phyloP scores from a whole-genome alignment of 2,797 vertebrate genomes.

The Onychomys leucogaster region DNA sequence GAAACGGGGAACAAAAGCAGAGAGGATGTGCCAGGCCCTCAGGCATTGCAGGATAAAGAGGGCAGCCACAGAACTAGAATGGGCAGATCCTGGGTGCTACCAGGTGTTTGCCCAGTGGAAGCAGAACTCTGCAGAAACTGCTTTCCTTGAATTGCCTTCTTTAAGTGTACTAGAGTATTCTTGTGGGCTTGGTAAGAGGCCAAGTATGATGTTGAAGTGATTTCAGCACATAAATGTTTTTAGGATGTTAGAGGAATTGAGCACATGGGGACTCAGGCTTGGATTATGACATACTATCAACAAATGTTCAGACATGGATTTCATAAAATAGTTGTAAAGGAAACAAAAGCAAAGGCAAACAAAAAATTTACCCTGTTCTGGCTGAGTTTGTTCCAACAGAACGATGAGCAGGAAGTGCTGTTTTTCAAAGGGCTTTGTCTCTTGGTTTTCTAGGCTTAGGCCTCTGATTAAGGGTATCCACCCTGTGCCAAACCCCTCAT shows the following conservation, averaged over 20 bases:
- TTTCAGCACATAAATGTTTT: conserved; percentile 58
- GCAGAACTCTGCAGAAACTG: conserved; percentile 8
- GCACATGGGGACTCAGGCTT: conserved; percentile 34
- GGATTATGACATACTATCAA: conserved; percentile 66
- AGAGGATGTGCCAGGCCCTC: conserved; percentile 4
- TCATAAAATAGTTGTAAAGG: conserved; percentile 64
- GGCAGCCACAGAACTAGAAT: conserved; percentile 71
- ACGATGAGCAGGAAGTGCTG: not conserved
- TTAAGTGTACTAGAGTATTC: conserved; percentile 54
- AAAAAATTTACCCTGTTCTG: conserved; percentile 47
- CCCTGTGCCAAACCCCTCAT: conserved; percentile 7
- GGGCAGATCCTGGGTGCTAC: not conserved
- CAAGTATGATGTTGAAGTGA: conserved; percentile 30
- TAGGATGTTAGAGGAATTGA: conserved; percentile 61
- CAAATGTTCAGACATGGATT: conserved; percentile 44
- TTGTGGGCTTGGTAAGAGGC: conserved; percentile 53
- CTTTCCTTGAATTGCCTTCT: conserved; percentile 7
- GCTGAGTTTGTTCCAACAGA: conserved; percentile 59
- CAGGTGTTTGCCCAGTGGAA: conserved; percentile 49
- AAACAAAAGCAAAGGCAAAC: not conserved
- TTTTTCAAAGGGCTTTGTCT: conserved; percentile 34
- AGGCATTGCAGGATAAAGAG: conserved; percentile 78
- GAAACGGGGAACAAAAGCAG: conserved; percentile 51
- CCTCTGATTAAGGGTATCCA: not conserved
- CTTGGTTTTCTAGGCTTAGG: not conserved